Percentiles rank a stretch among this genome's conserved stretches.
Conservation (phyloP, 2,797 vertebrate species). For the Alfaro cultratus region DNA sequence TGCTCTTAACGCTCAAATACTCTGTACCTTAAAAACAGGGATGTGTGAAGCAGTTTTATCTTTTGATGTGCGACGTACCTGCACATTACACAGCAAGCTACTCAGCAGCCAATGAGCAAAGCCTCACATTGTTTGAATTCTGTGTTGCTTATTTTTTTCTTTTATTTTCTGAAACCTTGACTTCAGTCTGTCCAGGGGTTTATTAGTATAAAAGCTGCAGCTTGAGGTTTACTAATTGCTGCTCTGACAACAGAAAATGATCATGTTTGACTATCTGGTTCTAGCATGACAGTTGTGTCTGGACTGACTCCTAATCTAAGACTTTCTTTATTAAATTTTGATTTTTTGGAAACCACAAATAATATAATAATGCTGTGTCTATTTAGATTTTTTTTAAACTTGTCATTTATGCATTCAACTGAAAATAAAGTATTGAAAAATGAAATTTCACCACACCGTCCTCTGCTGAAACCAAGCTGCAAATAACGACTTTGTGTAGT, state of each 20-base stretch:
- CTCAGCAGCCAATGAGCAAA: background rate
- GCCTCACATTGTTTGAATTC: background rate
- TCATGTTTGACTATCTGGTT: background rate
- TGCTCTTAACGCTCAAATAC: slow-evolving; percentile 27
- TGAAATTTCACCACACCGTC: background rate
- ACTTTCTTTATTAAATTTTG: background rate
- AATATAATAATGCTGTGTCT: background rate
- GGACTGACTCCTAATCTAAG: background rate
- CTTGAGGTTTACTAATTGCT: background rate
- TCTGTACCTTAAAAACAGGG: slow-evolving; percentile 14
- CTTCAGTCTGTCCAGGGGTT: background rate
- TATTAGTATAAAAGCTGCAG: background rate
- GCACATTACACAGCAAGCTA: background rate
- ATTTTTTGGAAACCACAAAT: background rate
- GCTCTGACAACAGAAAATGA: background rate
- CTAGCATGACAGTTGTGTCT: background rate
- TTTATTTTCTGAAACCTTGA: background rate
- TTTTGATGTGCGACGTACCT: background rate
- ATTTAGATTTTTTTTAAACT: background rate
- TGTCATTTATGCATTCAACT: background rate
- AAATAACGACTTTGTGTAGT: slow-evolving; percentile 2
- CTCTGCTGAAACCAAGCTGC: background rate
- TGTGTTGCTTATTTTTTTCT: background rate
- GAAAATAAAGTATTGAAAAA: background rate
- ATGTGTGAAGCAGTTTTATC: slow-evolving; percentile 23